A percentile compares a stretch with the other conserved stretches of the same genome.
Evolutionary conservation across 2,797 vertebrate species (phyloP).

Genomic region (Meriones psammophilus): DNA sequence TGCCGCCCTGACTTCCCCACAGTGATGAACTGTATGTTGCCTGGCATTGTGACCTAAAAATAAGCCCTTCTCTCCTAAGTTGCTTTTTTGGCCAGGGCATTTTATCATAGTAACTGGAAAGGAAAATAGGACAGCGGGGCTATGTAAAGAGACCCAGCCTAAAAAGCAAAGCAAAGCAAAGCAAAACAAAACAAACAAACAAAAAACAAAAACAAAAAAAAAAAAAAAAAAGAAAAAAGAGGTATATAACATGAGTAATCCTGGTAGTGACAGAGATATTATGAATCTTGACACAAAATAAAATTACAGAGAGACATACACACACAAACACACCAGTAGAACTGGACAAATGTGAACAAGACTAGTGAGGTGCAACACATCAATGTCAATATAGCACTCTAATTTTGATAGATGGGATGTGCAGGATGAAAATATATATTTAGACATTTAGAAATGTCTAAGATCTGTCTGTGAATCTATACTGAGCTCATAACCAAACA

Average conservation of each 20-base stretch:
- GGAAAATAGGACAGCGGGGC: background rate
- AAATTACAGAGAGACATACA: background rate
- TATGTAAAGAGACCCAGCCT: background rate
- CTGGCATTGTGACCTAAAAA: background rate
- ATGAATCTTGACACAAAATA: slow-evolving; percentile 28
- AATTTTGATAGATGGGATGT: slow-evolving; percentile 6
- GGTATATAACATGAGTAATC: background rate
- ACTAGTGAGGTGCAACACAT: background rate
- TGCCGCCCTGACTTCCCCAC: background rate
- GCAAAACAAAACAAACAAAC: background rate
- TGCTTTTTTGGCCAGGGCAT: background rate
- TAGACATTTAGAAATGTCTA: slow-evolving; percentile 6
- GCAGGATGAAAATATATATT: background rate
- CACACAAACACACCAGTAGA: background rate
- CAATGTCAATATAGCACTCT: background rate
- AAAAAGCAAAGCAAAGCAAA: background rate
- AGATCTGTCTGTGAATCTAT: background rate
- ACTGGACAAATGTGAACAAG: background rate
- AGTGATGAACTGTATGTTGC: background rate
- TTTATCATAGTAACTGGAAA: background rate
- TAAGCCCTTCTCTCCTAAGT: background rate
- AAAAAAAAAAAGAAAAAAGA: background rate
- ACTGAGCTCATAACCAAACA: slow-evolving; percentile 37
- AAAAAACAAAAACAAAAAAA: background rate
- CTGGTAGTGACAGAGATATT: slow-evolving; percentile 15